Evolutionary conservation across 1,140 invertebrate species (phyloP).

Genomic region (Chlorops oryzae): DNA sequence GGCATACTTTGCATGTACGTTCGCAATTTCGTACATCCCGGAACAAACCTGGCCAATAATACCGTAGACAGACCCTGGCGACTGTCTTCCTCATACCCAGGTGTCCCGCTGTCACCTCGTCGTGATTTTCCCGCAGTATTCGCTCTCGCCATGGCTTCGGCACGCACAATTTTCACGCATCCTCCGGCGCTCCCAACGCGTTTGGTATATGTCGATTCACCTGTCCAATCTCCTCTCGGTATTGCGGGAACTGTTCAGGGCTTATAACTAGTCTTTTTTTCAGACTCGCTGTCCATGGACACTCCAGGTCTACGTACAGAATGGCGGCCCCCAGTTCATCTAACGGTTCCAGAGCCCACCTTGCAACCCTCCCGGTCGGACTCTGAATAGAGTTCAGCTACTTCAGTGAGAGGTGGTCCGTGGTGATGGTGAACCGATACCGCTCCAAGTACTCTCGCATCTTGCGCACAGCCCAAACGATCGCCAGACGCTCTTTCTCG

Average conservation of each 20-base stretch:
- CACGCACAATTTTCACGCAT: not conserved
- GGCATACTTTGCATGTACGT: not conserved
- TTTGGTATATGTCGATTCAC: not conserved
- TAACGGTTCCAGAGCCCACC: too few relatives aligned
- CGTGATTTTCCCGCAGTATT: too few relatives aligned
- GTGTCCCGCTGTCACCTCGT: too few relatives aligned
- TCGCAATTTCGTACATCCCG: not conserved
- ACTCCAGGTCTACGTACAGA: not conserved
- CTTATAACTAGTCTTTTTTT: not conserved
- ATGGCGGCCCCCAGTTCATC: not conserved
- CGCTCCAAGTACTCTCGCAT: slow-evolving; percentile 1
- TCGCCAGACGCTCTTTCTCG: slow-evolving; percentile 47
- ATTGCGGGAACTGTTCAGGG: not conserved
- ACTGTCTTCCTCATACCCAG: too few relatives aligned
- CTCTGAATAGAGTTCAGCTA: slow-evolving; percentile 2
- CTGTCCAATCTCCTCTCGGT: not conserved
- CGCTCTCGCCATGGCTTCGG: not conserved
- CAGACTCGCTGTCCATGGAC: not conserved
- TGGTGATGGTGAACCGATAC: slow-evolving; percentile 5
- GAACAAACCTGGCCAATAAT: not conserved
- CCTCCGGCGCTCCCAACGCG: not conserved
- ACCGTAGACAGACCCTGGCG: too few relatives aligned
- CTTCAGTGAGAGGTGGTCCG: slow-evolving; percentile 7
- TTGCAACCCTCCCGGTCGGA: not conserved
- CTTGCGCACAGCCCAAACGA: slow-evolving; percentile 35